phyloP scores from a whole-genome alignment of 2,797 vertebrate species.

The Linurgus olivaceus region DNA sequence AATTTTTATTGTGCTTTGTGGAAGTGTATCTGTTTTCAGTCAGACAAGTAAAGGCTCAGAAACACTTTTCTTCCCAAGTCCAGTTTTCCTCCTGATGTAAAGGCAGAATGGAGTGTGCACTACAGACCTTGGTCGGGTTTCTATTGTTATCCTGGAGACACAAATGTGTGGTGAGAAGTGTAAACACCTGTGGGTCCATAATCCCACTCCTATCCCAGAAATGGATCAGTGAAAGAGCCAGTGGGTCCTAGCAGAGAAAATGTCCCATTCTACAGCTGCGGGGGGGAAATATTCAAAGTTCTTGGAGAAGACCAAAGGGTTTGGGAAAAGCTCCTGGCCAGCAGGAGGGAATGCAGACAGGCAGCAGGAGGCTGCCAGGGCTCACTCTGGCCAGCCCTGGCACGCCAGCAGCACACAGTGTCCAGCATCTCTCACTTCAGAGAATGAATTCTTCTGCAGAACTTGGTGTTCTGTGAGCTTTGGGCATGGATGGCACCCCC shows the following conservation, averaged over 20 bases:
- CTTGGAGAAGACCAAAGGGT: neutral
- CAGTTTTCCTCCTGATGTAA: neutral
- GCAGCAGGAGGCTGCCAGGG: neutral
- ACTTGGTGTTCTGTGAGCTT: neutral
- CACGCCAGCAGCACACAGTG: accelerated
- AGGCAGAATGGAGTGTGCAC: neutral
- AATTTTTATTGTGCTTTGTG: accelerated
- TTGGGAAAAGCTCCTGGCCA: neutral
- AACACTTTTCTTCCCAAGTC: neutral
- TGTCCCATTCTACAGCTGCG: neutral
- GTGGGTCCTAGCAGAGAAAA: neutral
- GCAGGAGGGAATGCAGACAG: neutral
- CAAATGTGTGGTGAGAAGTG: neutral
- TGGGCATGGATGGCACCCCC: neutral
- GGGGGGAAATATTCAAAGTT: neutral
- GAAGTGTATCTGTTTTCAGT: neutral
- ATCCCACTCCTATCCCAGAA: neutral
- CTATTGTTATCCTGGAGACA: neutral
- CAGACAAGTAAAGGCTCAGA: neutral
- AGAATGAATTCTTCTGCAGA: neutral
- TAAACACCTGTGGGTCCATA: neutral
- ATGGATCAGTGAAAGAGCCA: neutral
- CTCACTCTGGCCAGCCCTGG: neutral
- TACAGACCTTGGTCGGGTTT: neutral
- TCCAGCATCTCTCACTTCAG: neutral